Evolutionary conservation across 2,888 invertebrate species (phyloP).

Genomic region (Anagyrus pseudococci): DNA sequence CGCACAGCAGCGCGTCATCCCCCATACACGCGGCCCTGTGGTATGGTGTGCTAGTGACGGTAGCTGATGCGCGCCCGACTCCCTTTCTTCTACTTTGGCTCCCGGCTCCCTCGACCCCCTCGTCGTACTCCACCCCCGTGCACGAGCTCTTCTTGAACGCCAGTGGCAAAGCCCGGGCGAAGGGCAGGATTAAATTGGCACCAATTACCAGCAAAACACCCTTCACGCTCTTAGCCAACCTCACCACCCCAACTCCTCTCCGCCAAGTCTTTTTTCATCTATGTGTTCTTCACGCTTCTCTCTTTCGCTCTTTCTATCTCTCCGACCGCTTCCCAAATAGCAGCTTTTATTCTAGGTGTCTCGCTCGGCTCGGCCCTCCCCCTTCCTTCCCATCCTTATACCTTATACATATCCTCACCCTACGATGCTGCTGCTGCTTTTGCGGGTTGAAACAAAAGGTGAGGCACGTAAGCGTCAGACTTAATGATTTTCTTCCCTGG

Average conservation of each 20-base stretch:
- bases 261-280: no score
- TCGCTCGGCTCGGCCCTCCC: background rate
- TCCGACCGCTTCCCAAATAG: background rate
- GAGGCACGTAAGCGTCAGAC: background rate
- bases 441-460: constrained; percentile 26
- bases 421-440: background rate
- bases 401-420: background rate
- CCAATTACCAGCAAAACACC: constrained; percentile 71
- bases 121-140: background rate
- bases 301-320: constrained; percentile 22
- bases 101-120: no score
- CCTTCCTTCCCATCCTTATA: background rate
- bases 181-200: constrained; percentile 72
- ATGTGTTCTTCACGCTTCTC: constrained; percentile 16
- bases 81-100: background rate
- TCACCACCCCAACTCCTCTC: no score
- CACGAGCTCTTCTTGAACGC: background rate
- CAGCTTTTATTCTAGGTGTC: constrained; percentile 18
- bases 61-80: background rate
- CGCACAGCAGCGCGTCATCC: constrained; percentile 6
- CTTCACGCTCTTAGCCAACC: no score
- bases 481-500: constrained; percentile 19
- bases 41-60: background rate
- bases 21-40: background rate
- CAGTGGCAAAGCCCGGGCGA: constrained; percentile 42